A percentile compares a stretch with the other conserved stretches of the same genome.
Evolutionary conservation across 2,888 invertebrate species (phyloP).

Genomic region (Yponomeuta evonymella): DNA sequence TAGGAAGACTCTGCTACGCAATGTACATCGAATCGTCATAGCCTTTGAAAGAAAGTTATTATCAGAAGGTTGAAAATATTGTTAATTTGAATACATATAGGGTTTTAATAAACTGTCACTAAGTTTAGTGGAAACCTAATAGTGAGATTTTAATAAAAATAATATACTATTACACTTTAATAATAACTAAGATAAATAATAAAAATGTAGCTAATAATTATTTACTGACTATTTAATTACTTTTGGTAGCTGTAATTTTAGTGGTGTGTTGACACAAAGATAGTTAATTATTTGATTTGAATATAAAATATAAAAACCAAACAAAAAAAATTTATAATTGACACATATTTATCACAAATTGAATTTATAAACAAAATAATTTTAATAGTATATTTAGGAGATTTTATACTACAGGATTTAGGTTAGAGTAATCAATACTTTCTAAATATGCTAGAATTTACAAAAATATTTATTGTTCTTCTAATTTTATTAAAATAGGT

Average conservation of each 20-base stretch:
- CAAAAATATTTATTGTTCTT: background rate
- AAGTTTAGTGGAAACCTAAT: conserved; percentile 27
- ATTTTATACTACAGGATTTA: conserved; percentile 36
- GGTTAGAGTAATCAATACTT: background rate
- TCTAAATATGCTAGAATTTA: background rate
- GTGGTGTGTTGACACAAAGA: conserved; percentile 30
- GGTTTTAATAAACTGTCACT: background rate
- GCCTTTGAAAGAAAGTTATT: too few relatives aligned
- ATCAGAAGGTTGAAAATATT: background rate
- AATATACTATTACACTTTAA: conserved; percentile 23
- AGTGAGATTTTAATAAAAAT: conserved; percentile 56
- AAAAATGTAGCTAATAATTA: background rate
- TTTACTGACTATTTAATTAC: background rate
- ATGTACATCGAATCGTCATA: too few relatives aligned
- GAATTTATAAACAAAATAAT: conserved; percentile 41
- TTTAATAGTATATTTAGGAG: conserved; percentile 24
- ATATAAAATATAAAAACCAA: background rate
- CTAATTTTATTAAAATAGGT: background rate
- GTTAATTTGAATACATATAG: background rate
- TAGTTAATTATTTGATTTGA: conserved; percentile 15
- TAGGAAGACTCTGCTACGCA: too few relatives aligned
- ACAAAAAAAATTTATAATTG: background rate
- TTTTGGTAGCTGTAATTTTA: conserved; percentile 26
- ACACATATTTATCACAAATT: conserved; percentile 44
- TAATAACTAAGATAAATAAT: background rate